Evolutionary conservation across 1,140 invertebrate species (phyloP).

Genomic region (Drosophila sp.): DNA sequence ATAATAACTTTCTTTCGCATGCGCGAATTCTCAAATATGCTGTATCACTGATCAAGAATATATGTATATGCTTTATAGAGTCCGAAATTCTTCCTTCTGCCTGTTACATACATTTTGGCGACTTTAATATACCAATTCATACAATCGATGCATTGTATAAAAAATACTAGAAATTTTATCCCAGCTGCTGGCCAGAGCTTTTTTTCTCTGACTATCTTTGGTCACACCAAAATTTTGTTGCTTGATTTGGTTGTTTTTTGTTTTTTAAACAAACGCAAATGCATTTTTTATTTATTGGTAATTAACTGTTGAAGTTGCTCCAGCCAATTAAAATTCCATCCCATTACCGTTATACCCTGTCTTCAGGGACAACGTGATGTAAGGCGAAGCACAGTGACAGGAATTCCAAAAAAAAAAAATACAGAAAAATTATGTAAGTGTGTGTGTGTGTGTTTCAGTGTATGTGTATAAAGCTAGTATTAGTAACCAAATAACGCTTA

Average conservation of each 20-base stretch:
- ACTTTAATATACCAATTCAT: no score
- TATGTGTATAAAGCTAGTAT: slow-evolving; percentile 37
- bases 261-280: slow-evolving; percentile 60
- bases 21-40: no score
- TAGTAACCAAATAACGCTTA: slow-evolving; percentile 37
- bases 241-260: slow-evolving; percentile 65
- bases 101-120: no score
- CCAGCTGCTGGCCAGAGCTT: background rate
- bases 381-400: slow-evolving; percentile 25
- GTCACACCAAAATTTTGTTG: slow-evolving; percentile 18
- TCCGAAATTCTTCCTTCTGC: no score
- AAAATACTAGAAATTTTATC: background rate
- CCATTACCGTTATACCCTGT: background rate
- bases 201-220: background rate
- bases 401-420: slow-evolving; percentile 11
- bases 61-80: no score
- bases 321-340: slow-evolving; percentile 40
- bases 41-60: no score
- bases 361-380: background rate
- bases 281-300: slow-evolving; percentile 72
- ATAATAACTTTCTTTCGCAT: no score
- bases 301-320: slow-evolving; percentile 36
- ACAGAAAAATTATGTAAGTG: slow-evolving; percentile 74
- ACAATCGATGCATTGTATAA: no score
- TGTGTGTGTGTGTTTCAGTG: slow-evolving; percentile 44